Evolutionary conservation across 2,888 invertebrate species (phyloP), one percentile per base, ranked within the genome.

Genomic region (Caenorhabditis panamensis): DNA sequence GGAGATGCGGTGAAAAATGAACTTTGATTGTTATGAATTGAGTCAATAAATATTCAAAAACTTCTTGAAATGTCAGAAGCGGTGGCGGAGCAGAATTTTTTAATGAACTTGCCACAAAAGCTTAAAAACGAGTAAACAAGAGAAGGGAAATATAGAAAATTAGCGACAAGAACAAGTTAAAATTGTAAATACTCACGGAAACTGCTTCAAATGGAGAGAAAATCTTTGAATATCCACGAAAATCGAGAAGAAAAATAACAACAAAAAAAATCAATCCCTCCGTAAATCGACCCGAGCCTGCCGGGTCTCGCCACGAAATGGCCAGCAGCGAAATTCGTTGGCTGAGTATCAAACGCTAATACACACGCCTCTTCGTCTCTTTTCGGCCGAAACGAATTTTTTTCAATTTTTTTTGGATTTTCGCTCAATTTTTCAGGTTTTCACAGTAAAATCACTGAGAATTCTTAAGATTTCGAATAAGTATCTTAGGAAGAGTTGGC

Each of bases 301-400:
- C 1, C 28, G 59, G 68, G 79, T 79, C 79, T 75, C 73, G 41
- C 13, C 26, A 37, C 73, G 79, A 68, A 59, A 16, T n/a, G 26
- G 20, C 24, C 44, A 18, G 73, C 73, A 73, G 73, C 64, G 11
- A 68, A 68, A 28, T 62, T 13, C n/a, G 71, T 71, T 72, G 76
- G 58, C 81, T 81, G 81, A 76, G 76, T 76, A 72, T 76, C 68
- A 81, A 72, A 77, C 72, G 76, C 41, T 81, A 77, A 81, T 62
- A 44, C 81, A 72, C 67, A 63, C 51, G 66, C 18, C 41, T 51
- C 28, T 36, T 16, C 44, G 8, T 16, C 22, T 58, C 41, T 53
- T 73, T 31, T 44, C 24, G 36, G 18, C 51, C 22, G 4, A 4
- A 18, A 28, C 64, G 51, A 64, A 64, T 73, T 73, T 79, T 79